Percentiles rank a stretch among this genome's conserved stretches.
phyloP scores from a whole-genome alignment of 1,140 invertebrate genomes.

The Oscheius sp. region DNA sequence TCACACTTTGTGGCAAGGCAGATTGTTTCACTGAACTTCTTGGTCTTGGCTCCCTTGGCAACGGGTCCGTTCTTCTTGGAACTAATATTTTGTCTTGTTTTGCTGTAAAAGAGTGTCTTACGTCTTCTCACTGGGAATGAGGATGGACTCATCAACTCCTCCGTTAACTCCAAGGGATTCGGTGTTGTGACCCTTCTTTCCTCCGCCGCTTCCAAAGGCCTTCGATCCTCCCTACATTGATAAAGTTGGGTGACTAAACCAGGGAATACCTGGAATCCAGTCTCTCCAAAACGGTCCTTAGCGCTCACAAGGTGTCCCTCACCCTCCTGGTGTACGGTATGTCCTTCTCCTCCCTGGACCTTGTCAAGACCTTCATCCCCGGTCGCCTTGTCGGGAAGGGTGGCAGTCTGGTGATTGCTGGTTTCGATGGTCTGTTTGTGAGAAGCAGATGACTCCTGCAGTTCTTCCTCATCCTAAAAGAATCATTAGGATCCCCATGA shows the following conservation, averaged over 20 bases:
- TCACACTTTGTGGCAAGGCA: slow-evolving; percentile 54
- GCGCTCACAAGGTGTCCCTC: not conserved
- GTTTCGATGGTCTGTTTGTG: slow-evolving; percentile 7
- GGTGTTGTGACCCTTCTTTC: not conserved
- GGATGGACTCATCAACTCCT: not conserved
- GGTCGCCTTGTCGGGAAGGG: not conserved
- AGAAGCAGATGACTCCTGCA: not conserved
- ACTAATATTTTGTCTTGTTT: slow-evolving; percentile 17
- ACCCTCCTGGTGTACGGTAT: not conserved
- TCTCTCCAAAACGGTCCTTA: not conserved
- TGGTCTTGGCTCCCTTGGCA: slow-evolving; percentile 31
- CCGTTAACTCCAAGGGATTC: not conserved
- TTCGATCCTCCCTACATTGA: not conserved
- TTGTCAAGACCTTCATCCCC: not conserved
- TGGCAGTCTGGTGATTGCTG: not conserved
- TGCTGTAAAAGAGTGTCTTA: slow-evolving; percentile 8
- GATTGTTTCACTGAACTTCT: slow-evolving; percentile 24
- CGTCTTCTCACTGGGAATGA: slow-evolving; percentile 8
- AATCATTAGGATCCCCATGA: not conserved
- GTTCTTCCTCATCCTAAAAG: slow-evolving; percentile 1
- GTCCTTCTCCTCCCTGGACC: not conserved
- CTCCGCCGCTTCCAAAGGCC: not conserved
- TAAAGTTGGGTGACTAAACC: not conserved
- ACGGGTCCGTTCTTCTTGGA: slow-evolving; percentile 8
- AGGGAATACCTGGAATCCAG: not conserved